These are phyloP conservation scores for Chromis chromis DNA, from an alignment of 2,797 vertebrate species.

Conservation along the genomic window DNA sequence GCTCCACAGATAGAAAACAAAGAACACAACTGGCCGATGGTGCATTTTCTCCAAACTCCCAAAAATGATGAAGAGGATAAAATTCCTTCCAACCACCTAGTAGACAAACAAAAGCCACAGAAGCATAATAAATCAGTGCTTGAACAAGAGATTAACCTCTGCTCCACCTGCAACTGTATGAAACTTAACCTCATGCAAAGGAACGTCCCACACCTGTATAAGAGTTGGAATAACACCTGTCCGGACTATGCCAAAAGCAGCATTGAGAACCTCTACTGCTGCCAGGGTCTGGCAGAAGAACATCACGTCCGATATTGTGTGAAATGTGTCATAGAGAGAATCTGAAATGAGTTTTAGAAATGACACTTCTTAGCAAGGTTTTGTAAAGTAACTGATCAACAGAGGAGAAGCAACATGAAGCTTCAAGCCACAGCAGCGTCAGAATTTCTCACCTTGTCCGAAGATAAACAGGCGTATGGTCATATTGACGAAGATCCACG, in stretches of 20 bases:
- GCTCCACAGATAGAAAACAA: conserved; percentile 95
- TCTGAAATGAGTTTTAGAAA: conserved; percentile 80
- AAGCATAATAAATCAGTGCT: neutral
- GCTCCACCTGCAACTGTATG: neutral
- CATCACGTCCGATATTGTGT: conserved; percentile 93
- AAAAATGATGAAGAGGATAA: conserved; percentile 94
- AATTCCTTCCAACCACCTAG: conserved; percentile 93
- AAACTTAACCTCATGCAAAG: neutral
- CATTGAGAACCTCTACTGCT: conserved; percentile 91
- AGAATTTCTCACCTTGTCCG: conserved; percentile 86
- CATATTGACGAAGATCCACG: conserved; percentile 98
- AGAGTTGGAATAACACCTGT: conserved; percentile 88
- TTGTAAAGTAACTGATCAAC: neutral
- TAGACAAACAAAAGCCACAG: conserved; percentile 22
- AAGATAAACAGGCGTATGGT: conserved; percentile 93
- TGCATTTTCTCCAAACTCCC: conserved; percentile 95
- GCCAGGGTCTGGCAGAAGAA: conserved; percentile 97
- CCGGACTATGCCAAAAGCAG: conserved; percentile 90
- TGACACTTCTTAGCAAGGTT: neutral
- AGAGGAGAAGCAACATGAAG: neutral
- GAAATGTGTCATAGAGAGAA: conserved; percentile 95
- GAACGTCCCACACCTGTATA: conserved; percentile 84
- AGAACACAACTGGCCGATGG: conserved; percentile 93
- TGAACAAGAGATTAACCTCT: neutral
- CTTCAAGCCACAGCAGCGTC: neutral